A percentile compares a stretch with the other conserved stretches of the same genome.
Conservation (phyloP, 1,140 invertebrate genomes). For the Colletes gigas region DNA sequence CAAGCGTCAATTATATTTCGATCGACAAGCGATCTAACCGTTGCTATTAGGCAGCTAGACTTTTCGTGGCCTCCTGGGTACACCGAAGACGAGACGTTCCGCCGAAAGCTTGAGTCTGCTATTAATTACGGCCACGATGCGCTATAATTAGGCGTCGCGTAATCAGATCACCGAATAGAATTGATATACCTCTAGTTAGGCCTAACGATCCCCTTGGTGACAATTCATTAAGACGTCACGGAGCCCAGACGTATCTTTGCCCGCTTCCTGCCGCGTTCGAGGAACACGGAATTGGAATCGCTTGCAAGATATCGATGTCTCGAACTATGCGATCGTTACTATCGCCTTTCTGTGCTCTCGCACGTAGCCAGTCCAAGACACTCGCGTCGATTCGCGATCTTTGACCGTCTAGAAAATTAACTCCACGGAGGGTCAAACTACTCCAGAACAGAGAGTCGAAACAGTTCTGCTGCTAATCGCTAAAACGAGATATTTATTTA, state of each 20-base stretch:
- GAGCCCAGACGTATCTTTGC: slow-evolving; percentile 12
- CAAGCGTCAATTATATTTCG: no score
- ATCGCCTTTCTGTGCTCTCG: no score
- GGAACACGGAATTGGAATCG: background rate
- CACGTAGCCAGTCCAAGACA: no score
- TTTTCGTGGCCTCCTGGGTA: background rate
- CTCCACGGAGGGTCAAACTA: no score
- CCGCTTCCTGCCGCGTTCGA: background rate
- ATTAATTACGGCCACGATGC: slow-evolving; percentile 75
- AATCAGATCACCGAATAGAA: slow-evolving; percentile 73
- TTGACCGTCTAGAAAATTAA: no score
- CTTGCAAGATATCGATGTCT: background rate
- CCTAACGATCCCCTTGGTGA: slow-evolving; percentile 76
- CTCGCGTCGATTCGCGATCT: no score
- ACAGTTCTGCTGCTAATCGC: no score
- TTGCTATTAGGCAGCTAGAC: background rate
- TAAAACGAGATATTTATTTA: no score
- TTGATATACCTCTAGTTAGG: slow-evolving; percentile 75
- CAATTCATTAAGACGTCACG: slow-evolving; percentile 75
- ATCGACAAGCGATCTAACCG: no score
- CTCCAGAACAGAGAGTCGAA: no score
- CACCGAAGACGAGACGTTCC: slow-evolving; percentile 27
- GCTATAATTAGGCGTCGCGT: slow-evolving; percentile 75
- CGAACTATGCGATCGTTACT: background rate
- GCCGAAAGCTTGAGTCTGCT: slow-evolving; percentile 61